phyloP scores from a whole-genome alignment of 2,888 invertebrate genomes.

The Melieria omissa region DNA sequence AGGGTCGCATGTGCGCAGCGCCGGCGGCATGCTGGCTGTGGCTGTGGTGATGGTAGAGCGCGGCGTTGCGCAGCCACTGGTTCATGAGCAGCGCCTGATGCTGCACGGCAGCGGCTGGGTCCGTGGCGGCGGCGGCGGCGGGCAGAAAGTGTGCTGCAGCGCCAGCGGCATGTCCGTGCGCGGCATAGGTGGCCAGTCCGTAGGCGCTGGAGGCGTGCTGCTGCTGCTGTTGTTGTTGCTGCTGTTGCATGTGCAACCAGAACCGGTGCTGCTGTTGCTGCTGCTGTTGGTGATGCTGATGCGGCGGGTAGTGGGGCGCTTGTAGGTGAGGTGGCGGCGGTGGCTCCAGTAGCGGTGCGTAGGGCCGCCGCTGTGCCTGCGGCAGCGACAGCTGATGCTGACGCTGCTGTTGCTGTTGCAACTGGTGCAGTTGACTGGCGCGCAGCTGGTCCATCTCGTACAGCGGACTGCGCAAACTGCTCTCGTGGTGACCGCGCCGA shows the following conservation, averaged over 20 bases:
- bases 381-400: conserved; percentile 41
- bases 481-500: conserved; percentile 41
- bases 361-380: conserved; percentile 21
- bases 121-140: conserved; percentile 59
- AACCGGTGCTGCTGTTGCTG: conserved; percentile 52
- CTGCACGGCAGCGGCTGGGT: conserved; percentile 69
- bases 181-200: background rate
- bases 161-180: conserved; percentile 7
- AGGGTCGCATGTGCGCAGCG: conserved; percentile 50
- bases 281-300: conserved; percentile 50
- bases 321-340: conserved; percentile 41
- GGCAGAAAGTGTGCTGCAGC: conserved; percentile 42
- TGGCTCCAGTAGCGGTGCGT: conserved; percentile 39
- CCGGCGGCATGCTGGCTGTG: conserved; percentile 53
- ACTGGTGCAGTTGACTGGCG: conserved; percentile 47
- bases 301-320: conserved; percentile 28
- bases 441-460: conserved; percentile 58
- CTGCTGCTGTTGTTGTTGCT: conserved; percentile 56
- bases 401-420: conserved; percentile 43
- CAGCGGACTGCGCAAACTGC: conserved; percentile 45
- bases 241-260: conserved; percentile 60
- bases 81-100: conserved; percentile 74
- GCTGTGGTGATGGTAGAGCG: conserved; percentile 72
- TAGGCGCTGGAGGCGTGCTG: conserved; percentile 41
- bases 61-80: conserved; percentile 80